Conservation (phyloP, 2,113 vertebrate genomes). For the Semnornis frantzii region DNA sequence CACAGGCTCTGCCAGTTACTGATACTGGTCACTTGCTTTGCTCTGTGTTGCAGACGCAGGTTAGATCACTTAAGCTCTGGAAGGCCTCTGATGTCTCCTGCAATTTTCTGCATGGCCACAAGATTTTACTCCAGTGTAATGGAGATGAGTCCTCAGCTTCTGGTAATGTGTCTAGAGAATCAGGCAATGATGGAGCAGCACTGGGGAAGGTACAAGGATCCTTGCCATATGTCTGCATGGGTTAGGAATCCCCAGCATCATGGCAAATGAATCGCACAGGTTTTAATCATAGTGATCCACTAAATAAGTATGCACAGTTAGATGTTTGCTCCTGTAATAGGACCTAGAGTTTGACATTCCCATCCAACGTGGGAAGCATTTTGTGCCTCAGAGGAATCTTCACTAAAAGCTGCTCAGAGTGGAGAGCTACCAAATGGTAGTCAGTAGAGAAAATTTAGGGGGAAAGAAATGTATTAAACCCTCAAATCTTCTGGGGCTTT, state of each 20-base stretch:
- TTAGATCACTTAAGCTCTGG: not conserved
- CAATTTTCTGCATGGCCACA: not conserved
- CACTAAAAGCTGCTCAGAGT: not conserved
- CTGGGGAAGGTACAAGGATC: not conserved
- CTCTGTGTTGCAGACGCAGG: not conserved
- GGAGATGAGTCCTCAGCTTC: not conserved
- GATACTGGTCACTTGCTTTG: not conserved
- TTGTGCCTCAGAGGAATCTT: not conserved
- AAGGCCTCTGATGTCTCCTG: not conserved
- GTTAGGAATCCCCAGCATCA: not conserved
- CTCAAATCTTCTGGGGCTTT: not conserved
- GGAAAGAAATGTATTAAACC: not conserved
- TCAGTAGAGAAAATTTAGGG: not conserved
- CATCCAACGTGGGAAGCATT: not conserved
- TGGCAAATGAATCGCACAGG: not conserved
- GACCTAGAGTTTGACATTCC: not conserved
- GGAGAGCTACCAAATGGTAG: not conserved
- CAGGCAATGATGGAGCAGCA: fast-evolving
- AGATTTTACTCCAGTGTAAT: not conserved
- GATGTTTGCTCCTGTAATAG: not conserved
- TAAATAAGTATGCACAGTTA: not conserved
- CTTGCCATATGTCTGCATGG: not conserved
- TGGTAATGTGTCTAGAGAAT: not conserved
- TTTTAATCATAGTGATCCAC: not conserved
- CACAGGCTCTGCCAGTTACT: not conserved